Evolutionary conservation across 2,797 vertebrate genomes (phyloP).

Genomic region (Cossypha dichroa): DNA sequence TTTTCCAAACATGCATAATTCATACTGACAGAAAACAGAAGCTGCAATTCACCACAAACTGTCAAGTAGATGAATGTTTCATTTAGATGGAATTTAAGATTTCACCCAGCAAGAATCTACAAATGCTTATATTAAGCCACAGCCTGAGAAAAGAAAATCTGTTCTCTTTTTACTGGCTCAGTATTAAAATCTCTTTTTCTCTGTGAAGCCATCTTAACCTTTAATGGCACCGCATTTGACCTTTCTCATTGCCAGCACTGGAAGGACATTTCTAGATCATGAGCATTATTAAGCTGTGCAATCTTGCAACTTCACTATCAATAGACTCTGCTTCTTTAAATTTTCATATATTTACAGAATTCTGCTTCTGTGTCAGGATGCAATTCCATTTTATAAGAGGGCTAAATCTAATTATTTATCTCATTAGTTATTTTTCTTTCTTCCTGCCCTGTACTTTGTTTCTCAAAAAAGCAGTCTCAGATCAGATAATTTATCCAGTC

Average conservation of each 20-base stretch:
- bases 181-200: constrained; percentile 28
- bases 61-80: constrained; percentile 72
- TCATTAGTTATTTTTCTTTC: not conserved
- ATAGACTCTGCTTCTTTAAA: not conserved
- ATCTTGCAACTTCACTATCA: not conserved
- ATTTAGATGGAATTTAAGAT: constrained; percentile 76
- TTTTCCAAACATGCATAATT: constrained; percentile 74
- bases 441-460: not conserved
- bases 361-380: not conserved
- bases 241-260: not conserved
- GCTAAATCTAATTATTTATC: not conserved
- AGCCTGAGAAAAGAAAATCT: constrained; percentile 58
- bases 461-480: not conserved
- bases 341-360: not conserved
- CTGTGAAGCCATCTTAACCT: constrained; percentile 19
- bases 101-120: constrained; percentile 65
- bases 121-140: constrained; percentile 54
- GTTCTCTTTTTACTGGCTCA: not conserved
- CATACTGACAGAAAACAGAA: constrained; percentile 78
- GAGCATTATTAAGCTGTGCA: not conserved
- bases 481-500: not conserved
- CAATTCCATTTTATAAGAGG: not conserved
- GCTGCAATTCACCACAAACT: constrained; percentile 70
- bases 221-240: not conserved
- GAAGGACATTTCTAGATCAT: not conserved